Evolutionary conservation across 2,888 invertebrate species (phyloP).

Genomic region (Odontothrips loti): DNA sequence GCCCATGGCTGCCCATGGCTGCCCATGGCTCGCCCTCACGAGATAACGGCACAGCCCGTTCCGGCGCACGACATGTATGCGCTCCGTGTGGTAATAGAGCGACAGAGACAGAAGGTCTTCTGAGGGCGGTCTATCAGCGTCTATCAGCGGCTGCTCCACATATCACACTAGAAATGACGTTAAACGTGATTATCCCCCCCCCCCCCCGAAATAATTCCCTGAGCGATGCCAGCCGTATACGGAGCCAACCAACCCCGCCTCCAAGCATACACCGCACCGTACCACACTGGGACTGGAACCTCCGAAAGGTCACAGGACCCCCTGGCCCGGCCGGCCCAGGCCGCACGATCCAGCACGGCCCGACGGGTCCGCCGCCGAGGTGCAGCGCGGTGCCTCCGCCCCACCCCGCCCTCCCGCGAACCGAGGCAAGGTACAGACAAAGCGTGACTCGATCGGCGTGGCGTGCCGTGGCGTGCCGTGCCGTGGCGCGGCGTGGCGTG

Average conservation of each 20-base stretch:
- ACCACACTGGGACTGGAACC: not conserved
- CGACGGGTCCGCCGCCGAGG: not conserved
- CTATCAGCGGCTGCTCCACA: no score
- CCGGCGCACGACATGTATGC: not conserved
- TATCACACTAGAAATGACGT: no score
- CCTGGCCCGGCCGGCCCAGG: not conserved
- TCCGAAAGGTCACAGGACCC: not conserved
- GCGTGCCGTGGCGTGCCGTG: not conserved
- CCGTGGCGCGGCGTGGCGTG: not conserved
- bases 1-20: no score
- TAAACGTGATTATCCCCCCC: no score
- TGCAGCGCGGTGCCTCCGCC: not conserved
- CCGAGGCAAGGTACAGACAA: not conserved
- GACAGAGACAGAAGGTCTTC: no score
- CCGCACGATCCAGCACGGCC: not conserved
- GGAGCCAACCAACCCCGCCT: no score
- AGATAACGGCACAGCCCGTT: no score
- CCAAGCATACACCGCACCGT: not conserved
- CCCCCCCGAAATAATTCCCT: no score
- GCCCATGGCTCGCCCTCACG: not conserved
- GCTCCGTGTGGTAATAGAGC: no score
- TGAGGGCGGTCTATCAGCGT: no score
- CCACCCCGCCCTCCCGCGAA: conserved; percentile 1
- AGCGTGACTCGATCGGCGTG: conserved; percentile 12
- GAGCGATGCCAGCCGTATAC: no score